A percentile compares a stretch with the other conserved stretches of the same genome.
Conservation (phyloP, 2,113 vertebrate species). For the Mungos mungo region DNA sequence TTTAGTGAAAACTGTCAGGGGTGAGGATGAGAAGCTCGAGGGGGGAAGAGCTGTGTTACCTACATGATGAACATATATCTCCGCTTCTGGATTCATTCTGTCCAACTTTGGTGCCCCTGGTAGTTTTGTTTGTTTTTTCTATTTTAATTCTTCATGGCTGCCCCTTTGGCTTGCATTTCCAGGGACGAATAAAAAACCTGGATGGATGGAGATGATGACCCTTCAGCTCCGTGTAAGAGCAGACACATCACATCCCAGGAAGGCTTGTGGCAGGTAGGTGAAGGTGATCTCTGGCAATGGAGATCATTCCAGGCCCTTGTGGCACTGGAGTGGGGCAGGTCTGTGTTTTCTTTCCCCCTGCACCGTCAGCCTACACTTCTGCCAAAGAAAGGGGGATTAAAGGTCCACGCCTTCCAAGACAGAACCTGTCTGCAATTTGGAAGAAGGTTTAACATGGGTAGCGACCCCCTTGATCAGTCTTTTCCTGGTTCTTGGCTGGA, state of each 20-base stretch:
- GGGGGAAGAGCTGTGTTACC: background rate
- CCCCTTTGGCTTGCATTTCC: background rate
- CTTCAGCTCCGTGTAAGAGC: background rate
- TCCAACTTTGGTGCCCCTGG: background rate
- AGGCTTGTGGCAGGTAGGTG: background rate
- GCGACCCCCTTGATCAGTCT: rapidly evolving
- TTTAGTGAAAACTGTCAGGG: background rate
- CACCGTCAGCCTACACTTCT: background rate
- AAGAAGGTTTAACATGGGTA: background rate
- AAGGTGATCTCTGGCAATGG: background rate
- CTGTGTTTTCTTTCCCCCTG: background rate
- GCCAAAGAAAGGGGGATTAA: background rate
- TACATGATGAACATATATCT: background rate
- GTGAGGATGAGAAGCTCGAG: background rate
- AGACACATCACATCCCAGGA: background rate
- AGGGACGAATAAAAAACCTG: background rate
- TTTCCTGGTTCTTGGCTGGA: background rate
- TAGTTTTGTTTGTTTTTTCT: background rate
- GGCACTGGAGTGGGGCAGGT: background rate
- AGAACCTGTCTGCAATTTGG: background rate
- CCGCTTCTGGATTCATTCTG: background rate
- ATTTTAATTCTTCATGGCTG: constrained; percentile 13
- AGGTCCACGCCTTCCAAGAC: background rate
- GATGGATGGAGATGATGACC: background rate
- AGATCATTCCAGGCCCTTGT: background rate